Conservation (phyloP, 2,888 invertebrate species). For the Phytoseiulus persimilis region DNA sequence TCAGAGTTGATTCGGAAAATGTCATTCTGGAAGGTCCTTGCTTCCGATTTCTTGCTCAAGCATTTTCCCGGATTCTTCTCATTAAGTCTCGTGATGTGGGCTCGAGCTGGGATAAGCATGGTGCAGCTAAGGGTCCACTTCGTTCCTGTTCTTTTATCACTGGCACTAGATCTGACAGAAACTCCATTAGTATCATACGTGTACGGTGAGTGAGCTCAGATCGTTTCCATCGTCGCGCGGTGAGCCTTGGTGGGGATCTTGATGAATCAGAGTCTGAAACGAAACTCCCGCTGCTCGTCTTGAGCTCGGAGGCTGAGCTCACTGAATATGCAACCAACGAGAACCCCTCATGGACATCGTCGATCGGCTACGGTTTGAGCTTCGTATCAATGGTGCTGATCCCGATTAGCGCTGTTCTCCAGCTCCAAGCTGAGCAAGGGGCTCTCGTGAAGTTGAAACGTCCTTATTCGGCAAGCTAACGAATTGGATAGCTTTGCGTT, state of each 20-base stretch:
- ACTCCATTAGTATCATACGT: constrained; percentile 60
- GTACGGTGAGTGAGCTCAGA: constrained; percentile 54
- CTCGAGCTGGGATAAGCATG: constrained; percentile 60
- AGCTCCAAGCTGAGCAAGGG: not conserved
- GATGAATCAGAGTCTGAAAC: too few relatives aligned
- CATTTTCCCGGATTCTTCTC: constrained; percentile 61
- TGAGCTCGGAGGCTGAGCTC: constrained; percentile 59
- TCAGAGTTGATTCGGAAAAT: too few relatives aligned
- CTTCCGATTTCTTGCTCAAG: constrained; percentile 59
- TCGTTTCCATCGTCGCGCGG: too few relatives aligned
- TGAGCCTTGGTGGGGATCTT: too few relatives aligned
- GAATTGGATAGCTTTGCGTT: too few relatives aligned
- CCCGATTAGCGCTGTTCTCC: constrained; percentile 56
- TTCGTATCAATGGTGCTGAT: constrained; percentile 61
- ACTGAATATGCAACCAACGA: constrained; percentile 59
- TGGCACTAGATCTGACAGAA: constrained; percentile 62
- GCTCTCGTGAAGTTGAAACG: not conserved
- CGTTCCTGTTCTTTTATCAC: constrained; percentile 65
- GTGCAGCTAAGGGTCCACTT: constrained; percentile 67
- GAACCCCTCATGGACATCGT: constrained; percentile 64
- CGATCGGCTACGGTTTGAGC: constrained; percentile 64
- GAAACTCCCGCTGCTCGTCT: too few relatives aligned
- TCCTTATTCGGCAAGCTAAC: too few relatives aligned
- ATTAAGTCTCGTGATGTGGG: constrained; percentile 67
- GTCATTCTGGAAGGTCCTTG: too few relatives aligned